phyloP scores from a whole-genome alignment of 2,113 vertebrate genomes.

The Ptilorrhoa leucosticta region DNA sequence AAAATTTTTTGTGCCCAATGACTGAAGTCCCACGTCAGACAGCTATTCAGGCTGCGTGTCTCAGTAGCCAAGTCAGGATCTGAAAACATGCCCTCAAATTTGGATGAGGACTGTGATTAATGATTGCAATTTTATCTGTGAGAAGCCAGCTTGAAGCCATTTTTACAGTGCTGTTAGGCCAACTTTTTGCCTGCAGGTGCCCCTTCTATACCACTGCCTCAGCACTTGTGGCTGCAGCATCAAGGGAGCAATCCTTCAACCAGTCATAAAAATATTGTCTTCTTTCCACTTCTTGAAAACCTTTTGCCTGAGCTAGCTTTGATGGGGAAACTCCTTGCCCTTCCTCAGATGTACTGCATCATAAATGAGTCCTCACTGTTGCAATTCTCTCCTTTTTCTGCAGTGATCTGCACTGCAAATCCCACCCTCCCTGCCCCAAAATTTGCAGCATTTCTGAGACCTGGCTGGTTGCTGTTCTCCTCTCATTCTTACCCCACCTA shows the following conservation, averaged over 20 bases:
- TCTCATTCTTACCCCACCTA: accelerated
- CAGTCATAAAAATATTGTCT: neutral
- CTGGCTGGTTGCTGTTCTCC: neutral
- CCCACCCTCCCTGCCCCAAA: accelerated
- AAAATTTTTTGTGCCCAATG: neutral
- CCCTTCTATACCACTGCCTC: neutral
- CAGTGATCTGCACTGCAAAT: neutral
- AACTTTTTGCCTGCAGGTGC: neutral
- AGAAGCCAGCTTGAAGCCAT: constrained; percentile 9
- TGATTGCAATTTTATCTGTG: neutral
- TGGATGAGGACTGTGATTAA: constrained; percentile 26
- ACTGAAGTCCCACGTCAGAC: neutral
- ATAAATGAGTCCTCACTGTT: neutral
- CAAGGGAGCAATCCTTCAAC: neutral
- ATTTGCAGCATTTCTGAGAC: neutral
- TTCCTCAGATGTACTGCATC: neutral
- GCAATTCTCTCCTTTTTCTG: neutral
- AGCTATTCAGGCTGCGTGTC: neutral
- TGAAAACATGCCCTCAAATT: neutral
- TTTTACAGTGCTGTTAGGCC: constrained; percentile 8
- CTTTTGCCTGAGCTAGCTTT: neutral
- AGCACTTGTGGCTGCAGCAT: neutral
- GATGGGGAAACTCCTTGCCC: neutral
- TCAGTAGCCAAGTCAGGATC: neutral
- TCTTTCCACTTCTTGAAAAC: neutral